A percentile compares a stretch with the other conserved stretches of the same genome.
Evolutionary conservation across 2,888 invertebrate genomes (phyloP).

Genomic region (Scaptomyza caliginosa): DNA sequence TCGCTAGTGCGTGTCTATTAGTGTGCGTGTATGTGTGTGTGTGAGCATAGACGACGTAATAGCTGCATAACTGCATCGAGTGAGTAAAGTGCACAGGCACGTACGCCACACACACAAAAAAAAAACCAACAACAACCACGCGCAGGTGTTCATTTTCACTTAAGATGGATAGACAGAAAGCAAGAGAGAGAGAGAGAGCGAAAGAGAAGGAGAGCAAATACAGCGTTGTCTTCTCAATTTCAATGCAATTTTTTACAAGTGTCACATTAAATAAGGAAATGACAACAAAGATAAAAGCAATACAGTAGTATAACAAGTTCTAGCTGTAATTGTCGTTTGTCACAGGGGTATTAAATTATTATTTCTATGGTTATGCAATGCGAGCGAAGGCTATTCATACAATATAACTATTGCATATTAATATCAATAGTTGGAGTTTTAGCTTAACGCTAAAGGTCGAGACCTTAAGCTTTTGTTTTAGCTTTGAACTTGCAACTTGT

Average conservation of each 20-base stretch:
- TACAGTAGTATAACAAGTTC: conserved; percentile 36
- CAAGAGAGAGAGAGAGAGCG: conserved; percentile 1
- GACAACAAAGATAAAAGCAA: conserved; percentile 49
- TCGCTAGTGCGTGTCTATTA: conserved; percentile 62
- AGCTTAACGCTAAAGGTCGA: conserved; percentile 42
- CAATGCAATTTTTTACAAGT: conserved; percentile 75
- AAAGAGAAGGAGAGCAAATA: conserved; percentile 32
- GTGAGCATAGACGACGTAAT: conserved; percentile 70
- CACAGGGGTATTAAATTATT: conserved; percentile 30
- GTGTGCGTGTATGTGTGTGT: conserved; percentile 24
- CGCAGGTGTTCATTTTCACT: conserved; percentile 74
- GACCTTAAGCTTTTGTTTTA: conserved; percentile 9
- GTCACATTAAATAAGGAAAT: conserved; percentile 79
- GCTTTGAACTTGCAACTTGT: conserved; percentile 48
- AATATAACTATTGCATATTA: conserved; percentile 2
- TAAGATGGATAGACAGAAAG: conserved; percentile 6
- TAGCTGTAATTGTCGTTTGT: conserved; percentile 32
- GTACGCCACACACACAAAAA: conserved; percentile 64
- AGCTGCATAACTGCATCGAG: conserved; percentile 75
- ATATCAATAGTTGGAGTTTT: conserved; percentile 5
- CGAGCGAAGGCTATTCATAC: conserved; percentile 32
- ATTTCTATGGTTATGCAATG: conserved; percentile 48
- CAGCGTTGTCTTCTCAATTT: conserved; percentile 68
- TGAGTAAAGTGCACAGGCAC: conserved; percentile 54
- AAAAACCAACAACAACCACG: conserved; percentile 44